Percentiles rank a stretch among this genome's conserved stretches.
Conservation (phyloP, 2,888 invertebrate species). For the Villa cingulata region DNA sequence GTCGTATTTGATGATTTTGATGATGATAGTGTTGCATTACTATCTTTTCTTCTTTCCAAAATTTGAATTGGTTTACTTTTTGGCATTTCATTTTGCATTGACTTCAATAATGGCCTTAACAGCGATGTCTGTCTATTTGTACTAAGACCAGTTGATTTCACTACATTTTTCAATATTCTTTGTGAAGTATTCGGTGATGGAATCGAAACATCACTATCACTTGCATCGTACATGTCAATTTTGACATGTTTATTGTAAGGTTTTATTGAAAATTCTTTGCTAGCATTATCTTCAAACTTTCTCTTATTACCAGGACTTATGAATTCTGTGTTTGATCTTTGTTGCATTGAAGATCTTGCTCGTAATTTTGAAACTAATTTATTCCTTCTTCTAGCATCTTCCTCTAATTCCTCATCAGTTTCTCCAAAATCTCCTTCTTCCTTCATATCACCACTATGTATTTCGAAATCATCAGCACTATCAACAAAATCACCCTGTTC, state of each 20-base stretch:
- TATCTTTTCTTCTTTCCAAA: not conserved
- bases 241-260: constrained; percentile 17
- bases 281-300: not conserved
- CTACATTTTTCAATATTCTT: not conserved
- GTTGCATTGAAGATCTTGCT: not conserved
- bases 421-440: constrained; percentile 7
- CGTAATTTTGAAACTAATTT: not conserved
- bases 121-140: not conserved
- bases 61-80: not conserved
- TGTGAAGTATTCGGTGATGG: not conserved
- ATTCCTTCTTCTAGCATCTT: constrained; percentile 6
- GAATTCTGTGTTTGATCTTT: not conserved
- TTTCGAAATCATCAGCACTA: constrained; percentile 15
- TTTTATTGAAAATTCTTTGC: not conserved
- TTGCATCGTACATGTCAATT: constrained; percentile 17
- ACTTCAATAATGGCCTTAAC: not conserved
- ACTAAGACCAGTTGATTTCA: not conserved
- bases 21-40: not conserved
- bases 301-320: not conserved
- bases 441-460: not conserved
- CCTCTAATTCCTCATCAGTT: constrained; percentile 21
- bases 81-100: not conserved
- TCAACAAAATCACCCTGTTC: constrained; percentile 21
- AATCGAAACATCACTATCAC: constrained; percentile 7
- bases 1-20: not conserved